phyloP scores from a whole-genome alignment of 2,113 vertebrate genomes.

The Pelobates fuscus region DNA sequence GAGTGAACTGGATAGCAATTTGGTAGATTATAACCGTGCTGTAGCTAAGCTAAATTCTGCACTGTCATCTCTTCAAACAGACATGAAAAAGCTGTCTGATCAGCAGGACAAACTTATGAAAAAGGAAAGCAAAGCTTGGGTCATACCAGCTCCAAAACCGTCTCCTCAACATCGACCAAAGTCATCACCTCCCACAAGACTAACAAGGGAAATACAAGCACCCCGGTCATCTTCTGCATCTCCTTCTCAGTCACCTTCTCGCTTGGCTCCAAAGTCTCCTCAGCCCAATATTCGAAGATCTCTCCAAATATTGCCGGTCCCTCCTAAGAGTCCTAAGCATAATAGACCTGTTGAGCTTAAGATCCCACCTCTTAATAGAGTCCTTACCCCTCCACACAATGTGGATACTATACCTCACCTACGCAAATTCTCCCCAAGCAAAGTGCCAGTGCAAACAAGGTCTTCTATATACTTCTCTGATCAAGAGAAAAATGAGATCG shows the following conservation, averaged over 20 bases:
- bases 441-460: slow-evolving; percentile 80
- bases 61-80: slow-evolving; percentile 78
- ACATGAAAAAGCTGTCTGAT: slow-evolving; percentile 86
- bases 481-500: slow-evolving; percentile 47
- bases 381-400: slow-evolving; percentile 75
- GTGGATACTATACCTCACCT: slow-evolving; percentile 87
- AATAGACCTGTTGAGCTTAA: slow-evolving; percentile 71
- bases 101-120: slow-evolving; percentile 82
- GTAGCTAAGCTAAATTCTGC: slow-evolving; percentile 87
- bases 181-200: slow-evolving; percentile 68
- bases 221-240: slow-evolving; percentile 68
- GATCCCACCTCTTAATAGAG: slow-evolving; percentile 71
- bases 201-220: slow-evolving; percentile 62
- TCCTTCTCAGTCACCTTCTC: slow-evolving; percentile 65
- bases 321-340: slow-evolving; percentile 81
- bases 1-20: slow-evolving; percentile 58
- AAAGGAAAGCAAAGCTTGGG: slow-evolving; percentile 67
- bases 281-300: slow-evolving; percentile 68
- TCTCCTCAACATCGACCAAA: slow-evolving; percentile 67
- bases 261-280: slow-evolving; percentile 68
- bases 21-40: slow-evolving; percentile 86
- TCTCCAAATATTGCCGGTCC: slow-evolving; percentile 54
- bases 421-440: slow-evolving; percentile 78
- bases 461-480: slow-evolving; percentile 79
- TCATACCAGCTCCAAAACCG: slow-evolving; percentile 62